These are phyloP conservation scores for Zeuzera pyrina DNA, from an alignment of 2,888 invertebrate genomes.

Conservation along the genomic window DNA sequence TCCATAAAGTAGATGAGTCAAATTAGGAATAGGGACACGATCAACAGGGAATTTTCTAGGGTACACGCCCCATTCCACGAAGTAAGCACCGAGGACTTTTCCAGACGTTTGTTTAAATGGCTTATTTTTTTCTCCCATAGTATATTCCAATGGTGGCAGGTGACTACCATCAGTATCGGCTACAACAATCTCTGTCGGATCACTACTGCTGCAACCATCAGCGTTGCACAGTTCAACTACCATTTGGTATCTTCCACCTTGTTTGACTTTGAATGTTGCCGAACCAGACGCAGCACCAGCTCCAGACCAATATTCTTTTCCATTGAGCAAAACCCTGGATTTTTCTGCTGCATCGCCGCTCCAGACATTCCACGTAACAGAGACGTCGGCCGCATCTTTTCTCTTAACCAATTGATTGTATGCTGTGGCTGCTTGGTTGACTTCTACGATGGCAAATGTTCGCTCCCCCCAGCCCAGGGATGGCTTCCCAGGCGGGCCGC, in stretches of 20 bases:
- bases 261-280: conserved; percentile 58
- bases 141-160: conserved; percentile 51
- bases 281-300: conserved; percentile 39
- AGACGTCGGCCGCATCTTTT: conserved; percentile 53
- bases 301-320: conserved; percentile 54
- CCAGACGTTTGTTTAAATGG: conserved; percentile 64
- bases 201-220: conserved; percentile 56
- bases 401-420: conserved; percentile 61
- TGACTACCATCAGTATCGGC: conserved; percentile 68
- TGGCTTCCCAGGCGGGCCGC: conserved; percentile 57
- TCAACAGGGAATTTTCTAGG: conserved; percentile 64
- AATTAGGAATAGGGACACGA: conserved; percentile 52
- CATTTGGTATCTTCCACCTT: conserved; percentile 62
- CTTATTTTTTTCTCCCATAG: conserved; percentile 55
- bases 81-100: conserved; percentile 61
- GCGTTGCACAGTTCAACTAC: conserved; percentile 54
- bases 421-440: conserved; percentile 64
- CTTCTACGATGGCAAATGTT: conserved; percentile 60
- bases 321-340: conserved; percentile 45
- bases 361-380: conserved; percentile 67
- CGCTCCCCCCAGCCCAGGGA: conserved; percentile 63
- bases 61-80: conserved; percentile 67
- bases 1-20: conserved; percentile 61
- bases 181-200: conserved; percentile 54
- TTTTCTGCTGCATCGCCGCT: conserved; percentile 54